phyloP scores from a whole-genome alignment of 53 echinoderm and acorn worm species.

The Holothuria leucospilota region DNA sequence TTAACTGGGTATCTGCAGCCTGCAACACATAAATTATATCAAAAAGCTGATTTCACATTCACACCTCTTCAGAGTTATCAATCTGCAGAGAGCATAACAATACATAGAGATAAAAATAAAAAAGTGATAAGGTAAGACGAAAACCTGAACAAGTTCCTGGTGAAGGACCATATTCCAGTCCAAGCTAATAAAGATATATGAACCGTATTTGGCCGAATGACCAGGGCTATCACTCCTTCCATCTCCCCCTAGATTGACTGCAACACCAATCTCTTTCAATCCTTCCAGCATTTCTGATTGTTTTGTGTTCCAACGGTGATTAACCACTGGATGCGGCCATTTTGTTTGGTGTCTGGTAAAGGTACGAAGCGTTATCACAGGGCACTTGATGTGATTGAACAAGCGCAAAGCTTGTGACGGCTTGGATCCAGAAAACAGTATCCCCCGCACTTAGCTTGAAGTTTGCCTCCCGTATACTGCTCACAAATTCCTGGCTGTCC shows the following conservation, averaged over 20 bases:
- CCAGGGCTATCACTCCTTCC: slow-evolving; percentile 66
- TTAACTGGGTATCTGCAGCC: too few relatives aligned
- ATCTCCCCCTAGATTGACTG: slow-evolving; percentile 60
- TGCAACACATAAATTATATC: too few relatives aligned
- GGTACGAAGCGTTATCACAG: background rate
- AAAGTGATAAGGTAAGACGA: too few relatives aligned
- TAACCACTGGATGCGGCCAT: slow-evolving; percentile 50
- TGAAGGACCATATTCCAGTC: slow-evolving; percentile 61
- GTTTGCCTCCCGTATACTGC: slow-evolving; percentile 56
- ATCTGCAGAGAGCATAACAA: too few relatives aligned
- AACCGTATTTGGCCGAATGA: slow-evolving; percentile 69
- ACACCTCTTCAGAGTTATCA: too few relatives aligned
- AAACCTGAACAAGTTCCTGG: slow-evolving; percentile 68
- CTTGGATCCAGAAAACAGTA: slow-evolving; percentile 56
- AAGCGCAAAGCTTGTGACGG: slow-evolving; percentile 58
- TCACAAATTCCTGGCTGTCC: slow-evolving; percentile 48
- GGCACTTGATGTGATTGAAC: slow-evolving; percentile 43
- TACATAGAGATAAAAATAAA: too few relatives aligned
- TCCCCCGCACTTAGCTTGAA: slow-evolving; percentile 52
- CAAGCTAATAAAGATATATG: slow-evolving; percentile 51
- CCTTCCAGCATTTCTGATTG: slow-evolving; percentile 4
- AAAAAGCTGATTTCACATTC: too few relatives aligned
- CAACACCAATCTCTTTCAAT: slow-evolving; percentile 23
- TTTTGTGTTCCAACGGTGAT: slow-evolving; percentile 20
- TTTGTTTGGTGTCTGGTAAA: slow-evolving; percentile 42